Evolutionary conservation across 2,113 vertebrate species (phyloP).

Genomic region (Brienomyrus longianalis): DNA sequence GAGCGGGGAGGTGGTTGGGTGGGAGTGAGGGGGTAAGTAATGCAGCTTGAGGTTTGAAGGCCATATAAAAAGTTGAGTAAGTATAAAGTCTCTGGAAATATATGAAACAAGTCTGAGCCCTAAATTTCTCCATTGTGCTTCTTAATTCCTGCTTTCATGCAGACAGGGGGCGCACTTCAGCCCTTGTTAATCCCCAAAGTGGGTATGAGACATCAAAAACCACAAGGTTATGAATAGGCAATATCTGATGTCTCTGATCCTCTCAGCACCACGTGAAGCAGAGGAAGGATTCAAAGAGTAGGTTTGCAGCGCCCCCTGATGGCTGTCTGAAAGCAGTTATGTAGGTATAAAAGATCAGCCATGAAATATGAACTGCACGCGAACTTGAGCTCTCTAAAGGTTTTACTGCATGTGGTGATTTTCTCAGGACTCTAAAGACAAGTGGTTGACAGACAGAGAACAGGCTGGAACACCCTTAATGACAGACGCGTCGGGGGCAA

Average conservation of each 20-base stretch:
- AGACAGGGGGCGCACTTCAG: constrained; percentile 37
- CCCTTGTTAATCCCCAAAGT: constrained; percentile 38
- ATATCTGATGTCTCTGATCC: constrained; percentile 15
- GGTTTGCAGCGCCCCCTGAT: not conserved
- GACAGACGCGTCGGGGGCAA: not conserved
- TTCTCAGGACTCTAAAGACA: not conserved
- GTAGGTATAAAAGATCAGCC: not conserved
- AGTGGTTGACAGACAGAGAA: not conserved
- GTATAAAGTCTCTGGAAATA: constrained; percentile 64
- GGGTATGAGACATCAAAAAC: constrained; percentile 31
- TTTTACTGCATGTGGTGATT: constrained; percentile 15
- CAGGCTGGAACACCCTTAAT: not conserved
- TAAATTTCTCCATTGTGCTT: constrained; percentile 55
- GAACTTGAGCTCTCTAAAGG: constrained; percentile 4
- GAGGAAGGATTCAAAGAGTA: not conserved
- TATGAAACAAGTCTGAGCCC: constrained; percentile 39
- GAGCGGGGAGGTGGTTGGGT: not conserved
- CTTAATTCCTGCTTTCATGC: constrained; percentile 41
- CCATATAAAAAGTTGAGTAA: constrained; percentile 53
- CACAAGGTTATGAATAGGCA: constrained; percentile 26
- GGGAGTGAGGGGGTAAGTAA: not conserved
- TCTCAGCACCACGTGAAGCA: constrained; percentile 6
- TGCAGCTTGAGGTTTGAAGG: constrained; percentile 51
- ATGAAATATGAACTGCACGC: not conserved
- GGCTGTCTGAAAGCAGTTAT: not conserved